Evolutionary conservation across 1,140 invertebrate species (phyloP).

Genomic region (Drosophila hydei): DNA sequence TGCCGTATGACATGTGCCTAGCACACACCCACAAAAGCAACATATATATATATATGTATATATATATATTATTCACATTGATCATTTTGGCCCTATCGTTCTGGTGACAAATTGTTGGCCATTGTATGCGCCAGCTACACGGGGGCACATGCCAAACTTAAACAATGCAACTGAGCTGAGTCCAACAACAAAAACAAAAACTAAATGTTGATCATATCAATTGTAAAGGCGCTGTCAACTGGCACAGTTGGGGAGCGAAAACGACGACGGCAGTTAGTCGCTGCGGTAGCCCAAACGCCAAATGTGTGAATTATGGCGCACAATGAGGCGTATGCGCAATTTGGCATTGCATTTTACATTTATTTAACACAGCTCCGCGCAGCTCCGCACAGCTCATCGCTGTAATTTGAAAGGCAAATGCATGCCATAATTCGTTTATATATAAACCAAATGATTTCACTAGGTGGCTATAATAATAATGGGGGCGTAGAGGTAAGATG

Average conservation of each 20-base stretch:
- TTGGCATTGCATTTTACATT: constrained; percentile 31
- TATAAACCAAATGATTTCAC: constrained; percentile 77
- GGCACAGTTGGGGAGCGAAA: constrained; percentile 60
- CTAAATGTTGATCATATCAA: constrained; percentile 77
- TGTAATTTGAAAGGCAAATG: constrained; percentile 39
- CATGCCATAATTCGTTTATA: constrained; percentile 78
- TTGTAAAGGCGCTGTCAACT: constrained; percentile 73
- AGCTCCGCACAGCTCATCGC: constrained; percentile 17
- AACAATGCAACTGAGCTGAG: constrained; percentile 72
- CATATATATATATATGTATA: constrained; percentile 5
- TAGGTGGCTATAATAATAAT: constrained; percentile 29
- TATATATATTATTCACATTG: background rate
- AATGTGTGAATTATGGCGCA: constrained; percentile 59
- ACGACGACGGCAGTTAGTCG: constrained; percentile 6
- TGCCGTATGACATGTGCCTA: constrained; percentile 52
- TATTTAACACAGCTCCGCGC: background rate
- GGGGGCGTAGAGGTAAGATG: background rate
- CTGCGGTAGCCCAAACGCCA: constrained; percentile 23
- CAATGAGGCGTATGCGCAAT: constrained; percentile 40
- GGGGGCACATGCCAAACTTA: constrained; percentile 73
- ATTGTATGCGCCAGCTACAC: constrained; percentile 27
- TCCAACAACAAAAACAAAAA: constrained; percentile 32
- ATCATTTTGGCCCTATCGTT: constrained; percentile 19
- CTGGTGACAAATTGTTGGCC: constrained; percentile 69
- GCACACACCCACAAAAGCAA: constrained; percentile 8